Percentiles rank a stretch among this genome's conserved stretches.
Evolutionary conservation across 1,140 invertebrate species (phyloP).

Genomic region (Condylostylus longicornis): DNA sequence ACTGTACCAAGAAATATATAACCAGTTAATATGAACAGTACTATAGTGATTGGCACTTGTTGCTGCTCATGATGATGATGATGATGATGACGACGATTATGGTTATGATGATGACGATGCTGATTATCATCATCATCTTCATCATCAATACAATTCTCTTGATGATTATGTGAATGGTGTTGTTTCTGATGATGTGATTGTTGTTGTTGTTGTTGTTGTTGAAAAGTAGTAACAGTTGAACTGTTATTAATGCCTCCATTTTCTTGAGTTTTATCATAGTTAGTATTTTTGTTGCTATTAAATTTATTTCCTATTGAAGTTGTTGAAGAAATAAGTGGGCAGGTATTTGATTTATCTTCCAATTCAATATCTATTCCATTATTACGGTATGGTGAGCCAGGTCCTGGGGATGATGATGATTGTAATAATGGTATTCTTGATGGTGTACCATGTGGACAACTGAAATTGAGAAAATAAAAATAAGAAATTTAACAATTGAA

Average conservation of each 20-base stretch:
- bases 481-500: not conserved
- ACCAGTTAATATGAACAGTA: conserved; percentile 48
- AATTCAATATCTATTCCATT: not conserved
- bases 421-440: conserved; percentile 52
- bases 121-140: conserved; percentile 4
- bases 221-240: not conserved
- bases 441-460: conserved; percentile 51
- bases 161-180: too few species aligned
- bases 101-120: too few species aligned
- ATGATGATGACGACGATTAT: too few species aligned
- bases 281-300: too few species aligned
- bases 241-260: not conserved
- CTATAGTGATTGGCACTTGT: conserved; percentile 53
- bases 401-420: conserved; percentile 20
- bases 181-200: conserved; percentile 3
- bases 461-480: conserved; percentile 19
- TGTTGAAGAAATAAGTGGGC: too few species aligned
- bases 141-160: not conserved
- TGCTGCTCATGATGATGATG: conserved; percentile 22
- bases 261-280: too few species aligned
- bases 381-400: conserved; percentile 5
- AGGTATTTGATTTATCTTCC: too few species aligned
- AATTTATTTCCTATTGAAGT: too few species aligned
- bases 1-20: conserved; percentile 58
- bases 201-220: not conserved